A percentile compares a stretch with the other conserved stretches of the same genome.
phyloP scores from a whole-genome alignment of 2,113 vertebrate species.

The Lasiurus cinereus region DNA sequence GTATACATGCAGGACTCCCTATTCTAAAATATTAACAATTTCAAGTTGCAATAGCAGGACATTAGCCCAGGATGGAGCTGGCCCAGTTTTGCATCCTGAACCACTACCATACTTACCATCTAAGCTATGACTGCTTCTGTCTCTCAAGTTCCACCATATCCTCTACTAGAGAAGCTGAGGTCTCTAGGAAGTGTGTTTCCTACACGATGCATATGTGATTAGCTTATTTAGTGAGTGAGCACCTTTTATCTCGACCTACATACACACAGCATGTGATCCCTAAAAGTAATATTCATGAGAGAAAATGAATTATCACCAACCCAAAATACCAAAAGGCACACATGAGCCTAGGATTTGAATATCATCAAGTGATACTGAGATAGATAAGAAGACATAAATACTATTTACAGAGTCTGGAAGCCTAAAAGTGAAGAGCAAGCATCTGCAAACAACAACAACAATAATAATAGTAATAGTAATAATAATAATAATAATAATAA shows the following conservation, averaged over 20 bases:
- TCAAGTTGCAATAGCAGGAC: background rate
- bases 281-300: background rate
- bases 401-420: background rate
- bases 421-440: background rate
- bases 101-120: too few species aligned
- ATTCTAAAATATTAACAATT: conserved; percentile 28
- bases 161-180: background rate
- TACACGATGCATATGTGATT: too few species aligned
- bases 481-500: background rate
- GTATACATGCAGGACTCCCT: background rate
- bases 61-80: background rate
- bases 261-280: background rate
- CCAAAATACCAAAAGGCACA: background rate
- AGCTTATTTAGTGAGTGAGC: background rate
- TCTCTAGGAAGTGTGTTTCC: too few species aligned
- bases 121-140: background rate
- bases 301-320: background rate
- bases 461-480: background rate
- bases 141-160: background rate
- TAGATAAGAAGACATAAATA: background rate
- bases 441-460: background rate
- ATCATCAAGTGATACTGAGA: background rate
- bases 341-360: background rate
- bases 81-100: background rate
- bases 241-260: background rate